Conservation (phyloP, 1,140 invertebrate genomes). For the Campoletis sonorensis region DNA sequence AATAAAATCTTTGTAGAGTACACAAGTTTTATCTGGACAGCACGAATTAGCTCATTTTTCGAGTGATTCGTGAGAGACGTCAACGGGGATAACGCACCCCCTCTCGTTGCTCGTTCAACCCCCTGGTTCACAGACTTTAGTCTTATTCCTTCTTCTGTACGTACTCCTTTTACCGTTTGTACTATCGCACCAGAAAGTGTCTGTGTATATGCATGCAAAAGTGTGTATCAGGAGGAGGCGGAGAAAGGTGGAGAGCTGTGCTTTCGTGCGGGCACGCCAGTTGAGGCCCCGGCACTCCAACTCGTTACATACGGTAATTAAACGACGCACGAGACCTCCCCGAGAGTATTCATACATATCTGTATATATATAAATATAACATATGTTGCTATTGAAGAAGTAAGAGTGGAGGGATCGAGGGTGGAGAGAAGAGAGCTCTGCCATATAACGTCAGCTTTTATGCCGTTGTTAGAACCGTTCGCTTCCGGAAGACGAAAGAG, state of each 20-base stretch:
- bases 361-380: background rate
- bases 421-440: conserved; percentile 10
- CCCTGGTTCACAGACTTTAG: background rate
- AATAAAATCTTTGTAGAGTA: background rate
- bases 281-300: conserved; percentile 66
- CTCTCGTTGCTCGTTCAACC: conserved; percentile 19
- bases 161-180: conserved; percentile 37
- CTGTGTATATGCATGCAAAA: conserved; percentile 34
- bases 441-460: conserved; percentile 58
- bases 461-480: conserved; percentile 67
- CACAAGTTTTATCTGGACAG: background rate
- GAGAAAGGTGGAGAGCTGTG: conserved; percentile 43
- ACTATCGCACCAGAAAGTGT: conserved; percentile 20
- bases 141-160: background rate
- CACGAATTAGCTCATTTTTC: conserved; percentile 50
- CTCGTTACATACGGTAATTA: conserved; percentile 76
- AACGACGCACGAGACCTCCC: conserved; percentile 73
- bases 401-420: background rate
- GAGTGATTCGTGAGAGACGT: conserved; percentile 67
- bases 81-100: conserved; percentile 68
- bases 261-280: conserved; percentile 73
- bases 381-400: background rate
- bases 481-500: conserved; percentile 30
- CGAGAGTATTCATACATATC: conserved; percentile 50
- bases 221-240: conserved; percentile 56